phyloP scores from a whole-genome alignment of 1,140 invertebrate species.

The Tyrophagus putrescentiae region DNA sequence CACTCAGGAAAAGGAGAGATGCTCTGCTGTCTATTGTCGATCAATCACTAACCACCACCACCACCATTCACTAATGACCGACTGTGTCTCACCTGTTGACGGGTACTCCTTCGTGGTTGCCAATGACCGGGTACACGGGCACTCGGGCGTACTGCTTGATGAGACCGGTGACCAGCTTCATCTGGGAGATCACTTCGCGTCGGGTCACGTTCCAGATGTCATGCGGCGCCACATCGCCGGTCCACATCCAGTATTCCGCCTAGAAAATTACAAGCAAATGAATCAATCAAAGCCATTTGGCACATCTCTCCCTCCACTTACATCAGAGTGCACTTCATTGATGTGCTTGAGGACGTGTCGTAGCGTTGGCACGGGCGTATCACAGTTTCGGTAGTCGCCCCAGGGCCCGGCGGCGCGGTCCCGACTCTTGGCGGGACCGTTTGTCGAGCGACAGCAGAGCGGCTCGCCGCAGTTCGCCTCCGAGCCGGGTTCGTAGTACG shows the following conservation, averaged over 20 bases:
- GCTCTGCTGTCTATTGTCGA: no score
- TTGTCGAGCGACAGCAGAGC: conserved; percentile 55
- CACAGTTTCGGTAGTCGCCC: conserved; percentile 77
- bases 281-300: not conserved
- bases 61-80: no score
- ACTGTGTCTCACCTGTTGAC: conserved; percentile 79
- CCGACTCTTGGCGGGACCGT: conserved; percentile 42
- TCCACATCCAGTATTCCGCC: conserved; percentile 97
- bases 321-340: conserved; percentile 49
- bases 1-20: no score
- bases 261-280: conserved; percentile 30
- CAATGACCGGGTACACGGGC: conserved; percentile 80
- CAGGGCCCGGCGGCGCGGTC: conserved; percentile 67
- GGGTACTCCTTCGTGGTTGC: conserved; percentile 89
- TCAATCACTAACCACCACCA: no score
- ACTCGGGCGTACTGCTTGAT: conserved; percentile 64
- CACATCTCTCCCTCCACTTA: conserved; percentile 1
- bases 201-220: conserved; percentile 94
- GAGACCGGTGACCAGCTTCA: conserved; percentile 68
- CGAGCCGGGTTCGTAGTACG: conserved; percentile 72
- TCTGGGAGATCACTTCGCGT: conserved; percentile 66
- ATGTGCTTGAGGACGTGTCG: conserved; percentile 81
- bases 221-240: conserved; percentile 87
- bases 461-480: conserved; percentile 81
- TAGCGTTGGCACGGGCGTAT: conserved; percentile 72